Evolutionary conservation across 2,888 invertebrate species (phyloP).

Genomic region (Neoitamus cyanurus): DNA sequence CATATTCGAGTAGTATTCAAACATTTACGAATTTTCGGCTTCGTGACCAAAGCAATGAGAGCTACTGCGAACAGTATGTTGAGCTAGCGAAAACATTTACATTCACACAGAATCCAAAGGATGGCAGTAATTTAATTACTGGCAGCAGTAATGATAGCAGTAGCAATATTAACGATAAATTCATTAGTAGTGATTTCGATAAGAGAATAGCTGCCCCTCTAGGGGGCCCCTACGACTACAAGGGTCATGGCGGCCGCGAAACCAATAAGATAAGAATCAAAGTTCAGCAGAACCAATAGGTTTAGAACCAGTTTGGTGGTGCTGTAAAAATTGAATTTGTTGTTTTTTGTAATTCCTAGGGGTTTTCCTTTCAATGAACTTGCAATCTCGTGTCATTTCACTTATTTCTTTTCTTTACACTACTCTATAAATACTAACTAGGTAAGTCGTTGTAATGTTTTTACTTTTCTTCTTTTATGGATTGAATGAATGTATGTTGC

Average conservation of each 20-base stretch:
- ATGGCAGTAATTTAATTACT: conserved; percentile 41
- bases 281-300: conserved; percentile 52
- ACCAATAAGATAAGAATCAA: conserved; percentile 54
- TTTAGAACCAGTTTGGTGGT: conserved; percentile 9
- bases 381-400: neutral
- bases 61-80: conserved; percentile 22
- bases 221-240: conserved; percentile 51
- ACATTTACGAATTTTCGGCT: conserved; percentile 15
- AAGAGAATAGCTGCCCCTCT: conserved; percentile 47
- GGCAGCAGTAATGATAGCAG: conserved; percentile 42
- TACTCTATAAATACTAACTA: too few relatives aligned
- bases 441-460: too few relatives aligned
- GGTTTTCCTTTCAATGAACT: conserved; percentile 42
- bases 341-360: neutral
- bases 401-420: neutral
- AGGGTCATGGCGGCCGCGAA: conserved; percentile 40
- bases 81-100: conserved; percentile 24
- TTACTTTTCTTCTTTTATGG: too few relatives aligned
- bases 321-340: conserved; percentile 18
- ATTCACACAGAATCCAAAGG: conserved; percentile 36
- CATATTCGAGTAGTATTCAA: conserved; percentile 23
- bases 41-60: conserved; percentile 17
- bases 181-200: conserved; percentile 48
- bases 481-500: too few relatives aligned
- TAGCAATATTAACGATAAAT: conserved; percentile 38